Conservation (phyloP, 2,113 vertebrate genomes). For the Catharus fuscescens region DNA sequence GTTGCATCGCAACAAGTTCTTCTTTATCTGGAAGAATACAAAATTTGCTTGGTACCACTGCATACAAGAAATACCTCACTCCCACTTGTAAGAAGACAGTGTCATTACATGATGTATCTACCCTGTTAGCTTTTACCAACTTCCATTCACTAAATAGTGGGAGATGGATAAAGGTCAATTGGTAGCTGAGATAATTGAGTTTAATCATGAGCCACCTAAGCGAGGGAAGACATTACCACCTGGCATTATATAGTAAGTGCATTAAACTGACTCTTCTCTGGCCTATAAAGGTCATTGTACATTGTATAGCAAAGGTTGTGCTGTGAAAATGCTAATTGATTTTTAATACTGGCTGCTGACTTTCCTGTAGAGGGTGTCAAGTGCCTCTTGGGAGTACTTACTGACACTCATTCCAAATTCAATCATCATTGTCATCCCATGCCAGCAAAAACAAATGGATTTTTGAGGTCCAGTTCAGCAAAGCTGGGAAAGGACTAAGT, state of each 20-base stretch:
- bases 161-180: conserved; percentile 61
- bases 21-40: background rate
- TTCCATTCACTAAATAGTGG: background rate
- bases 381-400: background rate
- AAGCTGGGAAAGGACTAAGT: background rate
- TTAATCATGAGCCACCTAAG: conserved; percentile 41
- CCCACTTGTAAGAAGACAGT: background rate
- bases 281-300: conserved; percentile 43
- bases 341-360: conserved; percentile 18
- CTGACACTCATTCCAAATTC: background rate
- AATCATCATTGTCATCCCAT: background rate
- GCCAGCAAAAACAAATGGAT: background rate
- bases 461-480: background rate
- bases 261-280: conserved; percentile 40
- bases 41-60: background rate
- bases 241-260: conserved; percentile 52
- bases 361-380: background rate
- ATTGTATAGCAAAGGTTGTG: background rate
- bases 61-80: background rate
- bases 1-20: background rate
- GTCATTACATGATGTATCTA: background rate
- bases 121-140: conserved; percentile 20
- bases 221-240: conserved; percentile 32
- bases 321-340: conserved; percentile 35
- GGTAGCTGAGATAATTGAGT: conserved; percentile 47